Base-by-base conservation (phyloP, 1,140 invertebrate species). In the Plutomurus gul region DNA sequence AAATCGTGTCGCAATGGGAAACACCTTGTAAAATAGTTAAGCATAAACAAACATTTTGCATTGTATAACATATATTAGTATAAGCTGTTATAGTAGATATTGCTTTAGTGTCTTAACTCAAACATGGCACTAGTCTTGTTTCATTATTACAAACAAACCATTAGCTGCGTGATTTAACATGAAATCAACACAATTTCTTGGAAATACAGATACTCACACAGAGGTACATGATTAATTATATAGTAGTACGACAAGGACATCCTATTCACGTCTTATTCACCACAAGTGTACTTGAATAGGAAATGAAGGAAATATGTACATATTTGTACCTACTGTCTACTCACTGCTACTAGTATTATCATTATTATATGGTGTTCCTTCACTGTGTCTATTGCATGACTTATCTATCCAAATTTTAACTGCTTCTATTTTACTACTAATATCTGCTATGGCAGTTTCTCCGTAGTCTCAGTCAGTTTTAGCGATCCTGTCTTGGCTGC, bases 241-340 rank as follows among this genome's bases (percentile, higher is more conserved):
- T 25, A 65, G 16, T n/a, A 65, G 16, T n/a, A 1, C 30, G 56
- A 65, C 56, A 65, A 65, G 56, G 56, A 65, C 56, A 65, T 65
- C 56, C 56, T 65, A 65, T 65, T 65, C 56, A 65, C 56, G 27
- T 27, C 56, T n/a, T n/a, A n/a, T n/a, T n/a, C n/a, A n/a, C n/a
- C n/a, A n/a, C n/a, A n/a, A 65, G 36, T 65, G 56, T 65, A 65
- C 56, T 65, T 65, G 56, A 65, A 43, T 43, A 8, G 36, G 56
- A 30, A 65, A 65, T 33, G 56, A 30, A 65, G 56, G 56, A 65
- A 65, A 65, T 33, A 65, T 30, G n/a, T n/a, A n/a, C n/a, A n/a
- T 65, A 65, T 65, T 65, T 65, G 56, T 30, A 65, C 56, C 18
- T n/a, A 16, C 25, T 65, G n/a, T 43, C 30, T 33, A 33, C 56